Conservation (phyloP, 2,888 invertebrate species). For the Temnothorax rugatulus region DNA sequence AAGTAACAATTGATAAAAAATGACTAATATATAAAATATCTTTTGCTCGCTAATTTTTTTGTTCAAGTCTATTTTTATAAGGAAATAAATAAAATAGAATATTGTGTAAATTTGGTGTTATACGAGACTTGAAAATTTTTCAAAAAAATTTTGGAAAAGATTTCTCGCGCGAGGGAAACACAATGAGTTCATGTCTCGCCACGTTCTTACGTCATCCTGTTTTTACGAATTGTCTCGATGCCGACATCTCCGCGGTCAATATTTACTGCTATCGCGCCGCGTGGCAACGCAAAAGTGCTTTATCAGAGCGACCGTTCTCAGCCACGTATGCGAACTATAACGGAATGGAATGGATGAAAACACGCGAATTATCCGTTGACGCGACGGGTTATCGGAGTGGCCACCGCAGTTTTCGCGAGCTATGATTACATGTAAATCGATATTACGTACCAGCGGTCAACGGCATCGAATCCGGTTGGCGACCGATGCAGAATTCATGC, state of each 20-base stretch:
- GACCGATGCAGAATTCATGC: constrained; percentile 29
- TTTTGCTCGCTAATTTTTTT: neutral
- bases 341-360: constrained; percentile 40
- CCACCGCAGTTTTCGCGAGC: constrained; percentile 50
- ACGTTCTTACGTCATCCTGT: constrained; percentile 8
- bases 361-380: constrained; percentile 44
- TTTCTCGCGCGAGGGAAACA: neutral
- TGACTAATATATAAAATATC: neutral
- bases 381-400: constrained; percentile 56
- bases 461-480: constrained; percentile 59
- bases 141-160: neutral
- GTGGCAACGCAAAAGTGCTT: constrained; percentile 32
- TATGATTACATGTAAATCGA: constrained; percentile 64
- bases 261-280: constrained; percentile 33
- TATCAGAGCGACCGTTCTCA: constrained; percentile 53
- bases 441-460: constrained; percentile 59
- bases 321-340: constrained; percentile 30
- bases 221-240: constrained; percentile 26
- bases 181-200: neutral
- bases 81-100: neutral
- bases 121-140: neutral
- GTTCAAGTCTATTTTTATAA: neutral
- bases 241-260: constrained; percentile 27
- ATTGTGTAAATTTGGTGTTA: neutral
- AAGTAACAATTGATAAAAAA: neutral